Percentiles rank a stretch among this genome's conserved stretches.
These are phyloP conservation scores for Rafetus swinhoei DNA, from an alignment of 2,113 vertebrate genomes.

Conservation along the genomic window DNA sequence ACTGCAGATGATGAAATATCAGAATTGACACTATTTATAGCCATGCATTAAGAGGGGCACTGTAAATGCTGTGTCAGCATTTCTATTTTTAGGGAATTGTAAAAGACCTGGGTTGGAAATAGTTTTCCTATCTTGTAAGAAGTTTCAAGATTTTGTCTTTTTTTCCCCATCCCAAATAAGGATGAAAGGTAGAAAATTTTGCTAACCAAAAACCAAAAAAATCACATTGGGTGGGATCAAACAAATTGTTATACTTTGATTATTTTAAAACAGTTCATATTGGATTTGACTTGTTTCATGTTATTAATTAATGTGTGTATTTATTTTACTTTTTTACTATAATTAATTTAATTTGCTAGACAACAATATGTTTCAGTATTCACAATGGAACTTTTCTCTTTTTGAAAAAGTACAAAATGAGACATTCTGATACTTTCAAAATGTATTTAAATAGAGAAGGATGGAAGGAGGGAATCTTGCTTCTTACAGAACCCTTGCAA, in stretches of 20 bases:
- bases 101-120: neutral
- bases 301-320: neutral
- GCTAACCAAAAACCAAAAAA: neutral
- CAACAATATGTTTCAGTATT: neutral
- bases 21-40: neutral
- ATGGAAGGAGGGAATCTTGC: neutral
- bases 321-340: neutral
- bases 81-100: constrained; percentile 5
- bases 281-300: neutral
- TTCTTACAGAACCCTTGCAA: too few species aligned
- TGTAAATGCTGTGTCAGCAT: constrained; percentile 37
- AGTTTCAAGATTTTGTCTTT: neutral
- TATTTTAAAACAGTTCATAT: neutral
- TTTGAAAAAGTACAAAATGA: neutral
- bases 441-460: neutral
- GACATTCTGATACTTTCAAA: neutral
- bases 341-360: neutral
- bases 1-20: constrained; percentile 29
- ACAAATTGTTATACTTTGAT: neutral
- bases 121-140: neutral
- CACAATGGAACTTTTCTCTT: neutral
- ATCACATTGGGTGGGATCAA: neutral
- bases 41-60: constrained; percentile 7
- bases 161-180: neutral
- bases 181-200: neutral